Evolutionary conservation across 1,140 invertebrate genomes (phyloP).

Genomic region (Drosophila bifasciata): DNA sequence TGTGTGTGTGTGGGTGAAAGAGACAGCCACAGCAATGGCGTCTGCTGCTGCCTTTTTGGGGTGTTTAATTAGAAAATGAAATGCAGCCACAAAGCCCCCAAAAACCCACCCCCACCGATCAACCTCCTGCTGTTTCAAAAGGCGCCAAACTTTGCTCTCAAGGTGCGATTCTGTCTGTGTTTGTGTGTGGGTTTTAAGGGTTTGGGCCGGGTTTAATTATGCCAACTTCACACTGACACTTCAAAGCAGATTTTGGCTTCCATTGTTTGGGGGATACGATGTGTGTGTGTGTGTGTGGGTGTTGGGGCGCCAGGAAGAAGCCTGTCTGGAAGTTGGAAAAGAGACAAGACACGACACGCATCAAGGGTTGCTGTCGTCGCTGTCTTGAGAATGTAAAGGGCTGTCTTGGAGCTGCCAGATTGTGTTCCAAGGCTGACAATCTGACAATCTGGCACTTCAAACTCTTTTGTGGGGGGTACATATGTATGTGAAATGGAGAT

Average conservation of each 20-base stretch:
- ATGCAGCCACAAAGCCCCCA: slow-evolving; percentile 55
- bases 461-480: slow-evolving; percentile 3
- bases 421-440: slow-evolving; percentile 16
- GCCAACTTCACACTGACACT: slow-evolving; percentile 82
- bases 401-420: slow-evolving; percentile 14
- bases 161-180: slow-evolving; percentile 51
- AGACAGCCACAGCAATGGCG: slow-evolving; percentile 27
- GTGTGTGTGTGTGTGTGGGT: not conserved
- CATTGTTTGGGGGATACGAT: slow-evolving; percentile 27
- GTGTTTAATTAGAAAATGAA: slow-evolving; percentile 81
- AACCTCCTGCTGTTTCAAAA: slow-evolving; percentile 52
- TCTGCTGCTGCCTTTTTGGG: slow-evolving; percentile 38
- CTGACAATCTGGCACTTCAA: slow-evolving; percentile 38
- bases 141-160: slow-evolving; percentile 71
- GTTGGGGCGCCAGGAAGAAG: not conserved
- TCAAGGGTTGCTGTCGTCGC: slow-evolving; percentile 3
- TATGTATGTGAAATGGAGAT: not conserved
- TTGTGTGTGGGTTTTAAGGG: slow-evolving; percentile 28
- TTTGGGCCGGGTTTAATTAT: slow-evolving; percentile 71
- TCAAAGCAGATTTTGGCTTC: slow-evolving; percentile 67
- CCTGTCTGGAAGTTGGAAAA: slow-evolving; percentile 38
- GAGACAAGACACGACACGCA: slow-evolving; percentile 37
- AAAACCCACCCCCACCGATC: slow-evolving; percentile 35
- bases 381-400: slow-evolving; percentile 5
- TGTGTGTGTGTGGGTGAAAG: not conserved